These are phyloP conservation scores for Cettia cetti DNA, from an alignment of 2,113 vertebrate genomes.

Conservation along the genomic window DNA sequence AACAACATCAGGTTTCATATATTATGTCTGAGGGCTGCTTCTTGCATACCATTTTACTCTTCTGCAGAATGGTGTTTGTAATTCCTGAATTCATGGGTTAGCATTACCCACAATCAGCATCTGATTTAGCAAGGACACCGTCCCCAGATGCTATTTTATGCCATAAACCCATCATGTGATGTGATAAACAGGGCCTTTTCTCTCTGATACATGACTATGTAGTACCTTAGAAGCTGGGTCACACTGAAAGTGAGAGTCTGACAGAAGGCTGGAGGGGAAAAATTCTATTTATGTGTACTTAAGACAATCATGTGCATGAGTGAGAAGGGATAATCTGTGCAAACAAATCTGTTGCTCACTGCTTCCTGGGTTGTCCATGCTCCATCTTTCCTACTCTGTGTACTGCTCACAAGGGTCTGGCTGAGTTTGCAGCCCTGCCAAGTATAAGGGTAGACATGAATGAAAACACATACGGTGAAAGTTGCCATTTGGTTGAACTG, in stretches of 20 bases:
- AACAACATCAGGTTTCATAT: neutral
- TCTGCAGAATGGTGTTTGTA: neutral
- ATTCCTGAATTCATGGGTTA: neutral
- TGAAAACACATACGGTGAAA: neutral
- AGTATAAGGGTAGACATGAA: neutral
- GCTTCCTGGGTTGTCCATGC: neutral
- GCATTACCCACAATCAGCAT: neutral
- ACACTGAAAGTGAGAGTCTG: neutral
- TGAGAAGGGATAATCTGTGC: neutral
- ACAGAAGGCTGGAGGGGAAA: neutral
- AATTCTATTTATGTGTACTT: slow-evolving; percentile 10
- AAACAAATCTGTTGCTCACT: neutral
- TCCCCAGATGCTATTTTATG: neutral
- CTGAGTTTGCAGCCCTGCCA: neutral
- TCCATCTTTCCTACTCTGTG: neutral
- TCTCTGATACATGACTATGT: neutral
- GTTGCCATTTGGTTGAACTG: neutral
- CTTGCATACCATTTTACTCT: neutral
- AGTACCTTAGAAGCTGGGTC: neutral
- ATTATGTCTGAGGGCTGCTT: neutral
- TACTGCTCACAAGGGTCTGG: neutral
- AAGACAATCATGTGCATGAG: neutral
- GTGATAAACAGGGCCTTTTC: neutral
- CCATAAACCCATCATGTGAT: neutral
- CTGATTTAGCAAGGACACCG: neutral